Base-by-base conservation (phyloP, 2,797 vertebrate genomes). In the Ptychadena robeensis region DNA sequence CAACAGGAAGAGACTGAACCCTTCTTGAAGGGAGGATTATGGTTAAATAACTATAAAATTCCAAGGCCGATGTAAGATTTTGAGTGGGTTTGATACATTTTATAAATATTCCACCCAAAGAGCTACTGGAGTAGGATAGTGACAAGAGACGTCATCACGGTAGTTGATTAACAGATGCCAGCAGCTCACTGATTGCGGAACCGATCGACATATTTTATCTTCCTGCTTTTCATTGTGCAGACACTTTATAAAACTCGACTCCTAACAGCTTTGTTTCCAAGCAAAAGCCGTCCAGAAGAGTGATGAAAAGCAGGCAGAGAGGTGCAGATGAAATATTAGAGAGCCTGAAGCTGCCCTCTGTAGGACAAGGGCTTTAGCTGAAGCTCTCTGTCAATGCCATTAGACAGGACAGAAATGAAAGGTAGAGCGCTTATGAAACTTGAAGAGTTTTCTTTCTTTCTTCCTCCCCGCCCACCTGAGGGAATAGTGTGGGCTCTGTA, bases 381-480 rank as follows among this genome's bases (percentile, higher is more conserved):
- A 89, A 57, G 73, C 86, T 86, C 87, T 89, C 89, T 90, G 86
- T 90, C 85, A 89, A 86, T 80, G 64, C 89, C 87, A 86, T 92
- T 90, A 90, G 84, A 71, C 87, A 80, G 44, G 88, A 86, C 86
- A 85, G 88, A 88, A 87, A 86, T 92, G 90, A 88, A 87, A 86
- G 85, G 83, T 72, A 73, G 73, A 69, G 85, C 87, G 86, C 82
- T 86, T 89, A 89, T 90, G 89, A 86, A 91, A 89, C n/a, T 10
- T 80, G 85, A 86, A 87, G 67, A 78, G 88, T 61, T 88, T 87
- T 71, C 89, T 57, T 35, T 44, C 40, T 73, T 63, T 67, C 59
- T 92, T 91, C 88, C 86, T 88, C 87, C 87, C 88, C 88, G 53
- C 87, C 88, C 86, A 89, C 86, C 89, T 92, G 90, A 86, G 88